Evolutionary conservation across 1,140 invertebrate species (phyloP).

Genomic region (Ephestia elutella): DNA sequence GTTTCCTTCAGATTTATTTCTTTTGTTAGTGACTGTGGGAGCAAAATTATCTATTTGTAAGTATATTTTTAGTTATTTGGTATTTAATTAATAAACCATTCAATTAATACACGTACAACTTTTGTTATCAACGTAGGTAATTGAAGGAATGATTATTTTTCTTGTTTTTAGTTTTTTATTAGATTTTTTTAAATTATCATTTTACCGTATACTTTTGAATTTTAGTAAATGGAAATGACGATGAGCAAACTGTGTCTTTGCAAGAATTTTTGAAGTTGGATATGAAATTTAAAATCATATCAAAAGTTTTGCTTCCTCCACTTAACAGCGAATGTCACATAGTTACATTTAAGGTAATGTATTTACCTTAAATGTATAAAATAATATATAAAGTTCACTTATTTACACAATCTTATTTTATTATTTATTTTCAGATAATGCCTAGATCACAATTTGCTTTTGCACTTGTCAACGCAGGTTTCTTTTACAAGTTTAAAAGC

Average conservation of each 20-base stretch:
- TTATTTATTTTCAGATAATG: conserved; percentile 34
- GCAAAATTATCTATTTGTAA: conserved; percentile 76
- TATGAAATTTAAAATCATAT: conserved; percentile 80
- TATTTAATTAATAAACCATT: too few species aligned
- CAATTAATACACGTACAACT: too few species aligned
- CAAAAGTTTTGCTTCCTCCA: conserved; percentile 74
- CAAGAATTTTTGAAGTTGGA: conserved; percentile 76
- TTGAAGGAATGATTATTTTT: too few species aligned
- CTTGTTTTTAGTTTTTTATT: too few species aligned
- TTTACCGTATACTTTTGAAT: neutral
- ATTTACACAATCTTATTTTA: too few species aligned
- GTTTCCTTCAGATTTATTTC: conserved; percentile 85
- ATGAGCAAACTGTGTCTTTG: conserved; percentile 44
- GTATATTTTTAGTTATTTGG: conserved; percentile 26
- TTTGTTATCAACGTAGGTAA: too few species aligned
- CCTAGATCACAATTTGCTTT: conserved; percentile 41
- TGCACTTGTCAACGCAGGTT: conserved; percentile 43
- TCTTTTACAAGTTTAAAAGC: conserved; percentile 30
- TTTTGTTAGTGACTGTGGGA: conserved; percentile 80
- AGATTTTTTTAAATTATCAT: too few species aligned
- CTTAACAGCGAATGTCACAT: conserved; percentile 24
- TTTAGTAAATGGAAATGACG: conserved; percentile 19
- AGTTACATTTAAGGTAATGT: too few species aligned
- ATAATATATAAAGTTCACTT: too few species aligned
- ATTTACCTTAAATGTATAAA: too few species aligned